Conservation (phyloP, 2,797 vertebrate genomes). For the Margarornis squamiger region DNA sequence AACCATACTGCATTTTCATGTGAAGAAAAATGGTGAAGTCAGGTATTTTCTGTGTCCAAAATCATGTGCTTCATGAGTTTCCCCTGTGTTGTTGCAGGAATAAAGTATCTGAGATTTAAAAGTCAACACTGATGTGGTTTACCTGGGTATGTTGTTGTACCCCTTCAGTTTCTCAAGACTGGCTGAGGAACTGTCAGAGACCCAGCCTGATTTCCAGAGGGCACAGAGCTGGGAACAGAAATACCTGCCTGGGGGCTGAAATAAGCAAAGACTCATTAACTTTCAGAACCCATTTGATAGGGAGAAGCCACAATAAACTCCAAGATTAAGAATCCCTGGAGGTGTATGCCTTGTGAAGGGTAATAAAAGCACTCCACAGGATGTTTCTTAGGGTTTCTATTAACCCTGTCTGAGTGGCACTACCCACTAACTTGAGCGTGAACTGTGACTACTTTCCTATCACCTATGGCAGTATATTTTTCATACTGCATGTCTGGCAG, state of each 20-base stretch:
- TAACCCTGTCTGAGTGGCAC: background rate
- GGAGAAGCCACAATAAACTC: background rate
- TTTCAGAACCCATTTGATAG: background rate
- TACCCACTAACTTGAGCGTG: background rate
- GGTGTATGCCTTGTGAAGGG: background rate
- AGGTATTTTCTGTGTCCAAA: background rate
- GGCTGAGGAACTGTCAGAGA: background rate
- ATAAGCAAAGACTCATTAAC: background rate
- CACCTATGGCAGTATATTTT: background rate
- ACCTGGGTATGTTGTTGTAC: background rate
- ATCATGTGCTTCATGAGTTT: background rate
- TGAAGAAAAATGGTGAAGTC: background rate
- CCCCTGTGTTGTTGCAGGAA: background rate
- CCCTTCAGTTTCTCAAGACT: background rate
- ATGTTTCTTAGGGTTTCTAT: background rate
- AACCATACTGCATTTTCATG: background rate
- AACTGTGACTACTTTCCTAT: rapidly evolving
- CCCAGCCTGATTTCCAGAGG: background rate
- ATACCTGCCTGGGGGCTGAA: background rate
- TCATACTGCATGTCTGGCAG: background rate
- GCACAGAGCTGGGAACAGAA: background rate
- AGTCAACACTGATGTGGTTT: background rate
- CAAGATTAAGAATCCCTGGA: background rate
- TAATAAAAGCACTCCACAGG: rapidly evolving
- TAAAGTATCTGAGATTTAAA: background rate